A percentile compares a stretch with the other conserved stretches of the same genome.
These are phyloP conservation scores for Brachystomella parvula DNA, from an alignment of 1,140 invertebrate genomes.

Conservation along the genomic window DNA sequence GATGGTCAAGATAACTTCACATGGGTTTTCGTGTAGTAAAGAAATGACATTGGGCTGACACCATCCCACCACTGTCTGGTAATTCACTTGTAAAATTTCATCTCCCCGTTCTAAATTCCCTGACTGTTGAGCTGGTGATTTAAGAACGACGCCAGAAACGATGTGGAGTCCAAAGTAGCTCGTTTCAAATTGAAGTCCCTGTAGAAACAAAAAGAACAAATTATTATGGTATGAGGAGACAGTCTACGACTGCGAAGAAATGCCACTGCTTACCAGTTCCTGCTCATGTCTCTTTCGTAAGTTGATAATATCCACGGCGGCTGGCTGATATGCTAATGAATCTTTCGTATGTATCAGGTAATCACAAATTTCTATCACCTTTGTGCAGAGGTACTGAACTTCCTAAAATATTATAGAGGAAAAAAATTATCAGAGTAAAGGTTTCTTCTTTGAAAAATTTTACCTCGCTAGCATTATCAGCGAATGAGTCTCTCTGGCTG, in stretches of 20 bases:
- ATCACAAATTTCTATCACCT: conserved; percentile 36
- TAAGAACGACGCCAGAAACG: conserved; percentile 30
- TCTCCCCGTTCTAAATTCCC: conserved; percentile 34
- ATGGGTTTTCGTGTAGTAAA: conserved; percentile 31
- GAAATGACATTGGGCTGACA: conserved; percentile 19
- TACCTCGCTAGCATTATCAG: conserved; percentile 37
- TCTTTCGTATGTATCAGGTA: conserved; percentile 30
- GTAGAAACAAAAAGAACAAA: conserved; percentile 1
- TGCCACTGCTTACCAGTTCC: conserved; percentile 31
- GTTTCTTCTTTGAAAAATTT: not conserved
- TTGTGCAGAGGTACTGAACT: conserved; percentile 36
- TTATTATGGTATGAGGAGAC: not conserved
- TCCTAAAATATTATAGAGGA: conserved; percentile 22
- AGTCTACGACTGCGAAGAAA: too few species aligned
- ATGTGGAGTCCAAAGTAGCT: conserved; percentile 30
- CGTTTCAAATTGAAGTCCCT: conserved; percentile 36
- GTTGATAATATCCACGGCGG: conserved; percentile 34
- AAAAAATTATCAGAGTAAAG: not conserved
- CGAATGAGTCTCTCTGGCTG: conserved; percentile 34
- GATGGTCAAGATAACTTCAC: conserved; percentile 35
- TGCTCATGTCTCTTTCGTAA: conserved; percentile 34
- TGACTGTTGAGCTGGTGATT: conserved; percentile 30
- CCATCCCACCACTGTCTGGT: conserved; percentile 35
- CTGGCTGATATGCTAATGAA: conserved; percentile 32
- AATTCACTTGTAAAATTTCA: conserved; percentile 38